Conservation (phyloP, 2,888 invertebrate species). For the Strigamia maritima region DNA sequence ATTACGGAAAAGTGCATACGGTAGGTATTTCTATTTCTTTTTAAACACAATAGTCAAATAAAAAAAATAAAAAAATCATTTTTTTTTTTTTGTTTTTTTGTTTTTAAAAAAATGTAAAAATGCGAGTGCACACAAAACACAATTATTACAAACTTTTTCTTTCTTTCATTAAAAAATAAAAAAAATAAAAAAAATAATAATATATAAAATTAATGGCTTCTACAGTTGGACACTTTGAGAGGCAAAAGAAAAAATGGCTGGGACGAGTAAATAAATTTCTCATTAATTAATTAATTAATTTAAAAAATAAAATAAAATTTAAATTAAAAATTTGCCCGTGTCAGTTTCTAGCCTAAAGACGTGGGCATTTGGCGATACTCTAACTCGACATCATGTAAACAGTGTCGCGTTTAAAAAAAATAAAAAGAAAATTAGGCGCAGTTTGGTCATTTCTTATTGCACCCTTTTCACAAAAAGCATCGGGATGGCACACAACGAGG, state of each 20-base stretch:
- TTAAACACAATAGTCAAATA: not conserved
- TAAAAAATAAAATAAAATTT: not conserved
- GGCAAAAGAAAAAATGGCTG: not conserved
- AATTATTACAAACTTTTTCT: not conserved
- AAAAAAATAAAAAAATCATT: not conserved
- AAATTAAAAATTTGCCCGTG: not conserved
- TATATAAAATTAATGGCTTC: too few species aligned
- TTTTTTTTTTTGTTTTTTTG: too few species aligned
- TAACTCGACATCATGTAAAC: not conserved
- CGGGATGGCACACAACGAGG: slow-evolving; percentile 25
- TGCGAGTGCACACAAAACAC: slow-evolving; percentile 29
- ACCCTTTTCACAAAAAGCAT: not conserved
- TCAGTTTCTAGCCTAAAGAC: too few species aligned
- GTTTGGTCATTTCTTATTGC: not conserved
- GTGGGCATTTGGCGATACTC: too few species aligned
- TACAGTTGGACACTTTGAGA: not conserved
- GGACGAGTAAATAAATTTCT: slow-evolving; percentile 26
- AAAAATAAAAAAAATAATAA: too few species aligned
- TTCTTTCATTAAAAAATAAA: not conserved
- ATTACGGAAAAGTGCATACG: slow-evolving; percentile 5
- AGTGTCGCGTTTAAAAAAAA: not conserved
- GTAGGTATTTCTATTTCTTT: too few species aligned
- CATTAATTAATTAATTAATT: slow-evolving; percentile 6
- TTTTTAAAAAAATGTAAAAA: not conserved
- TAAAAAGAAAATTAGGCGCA: not conserved